A percentile compares a stretch with the other conserved stretches of the same genome.
phyloP scores from a whole-genome alignment of 1,140 invertebrate genomes.

The Aphaenogaster rudis region DNA sequence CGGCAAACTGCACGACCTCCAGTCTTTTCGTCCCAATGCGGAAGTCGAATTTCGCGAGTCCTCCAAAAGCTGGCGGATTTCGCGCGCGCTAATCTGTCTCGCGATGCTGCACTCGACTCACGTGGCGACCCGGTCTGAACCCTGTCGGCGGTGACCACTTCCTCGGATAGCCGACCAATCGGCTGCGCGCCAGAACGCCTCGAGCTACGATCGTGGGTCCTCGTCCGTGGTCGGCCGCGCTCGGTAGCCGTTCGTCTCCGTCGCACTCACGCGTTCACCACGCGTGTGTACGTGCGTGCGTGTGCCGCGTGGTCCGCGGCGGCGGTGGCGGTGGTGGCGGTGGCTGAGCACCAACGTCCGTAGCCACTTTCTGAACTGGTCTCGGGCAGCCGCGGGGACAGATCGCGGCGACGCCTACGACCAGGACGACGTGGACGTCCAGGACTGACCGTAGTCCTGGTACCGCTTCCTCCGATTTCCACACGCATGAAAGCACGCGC shows the following conservation, averaged over 20 bases:
- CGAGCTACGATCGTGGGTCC: constrained; percentile 65
- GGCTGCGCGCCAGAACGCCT: constrained; percentile 64
- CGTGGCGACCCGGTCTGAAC: constrained; percentile 79
- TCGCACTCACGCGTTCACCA: constrained; percentile 65
- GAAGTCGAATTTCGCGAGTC: not conserved
- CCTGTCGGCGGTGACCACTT: constrained; percentile 75
- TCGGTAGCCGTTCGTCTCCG: constrained; percentile 67
- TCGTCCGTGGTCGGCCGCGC: constrained; percentile 72
- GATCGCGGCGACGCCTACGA: constrained; percentile 50
- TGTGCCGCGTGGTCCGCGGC: constrained; percentile 62
- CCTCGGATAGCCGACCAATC: constrained; percentile 75
- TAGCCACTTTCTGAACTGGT: constrained; percentile 69
- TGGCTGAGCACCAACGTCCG: constrained; percentile 46
- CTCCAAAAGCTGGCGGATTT: constrained; percentile 40
- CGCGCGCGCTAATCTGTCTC: constrained; percentile 62
- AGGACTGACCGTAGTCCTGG: constrained; percentile 66
- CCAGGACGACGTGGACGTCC: constrained; percentile 64
- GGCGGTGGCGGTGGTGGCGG: not conserved
- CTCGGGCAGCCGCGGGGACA: constrained; percentile 37
- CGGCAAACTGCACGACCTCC: not conserved
- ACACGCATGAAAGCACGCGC: constrained; percentile 80
- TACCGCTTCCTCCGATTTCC: constrained; percentile 71
- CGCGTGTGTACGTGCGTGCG: constrained; percentile 30
- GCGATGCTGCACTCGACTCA: constrained; percentile 74
- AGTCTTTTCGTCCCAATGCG: not conserved